Evolutionary conservation across 2,888 invertebrate species (phyloP).

Genomic region (Tortricodes alternella): DNA sequence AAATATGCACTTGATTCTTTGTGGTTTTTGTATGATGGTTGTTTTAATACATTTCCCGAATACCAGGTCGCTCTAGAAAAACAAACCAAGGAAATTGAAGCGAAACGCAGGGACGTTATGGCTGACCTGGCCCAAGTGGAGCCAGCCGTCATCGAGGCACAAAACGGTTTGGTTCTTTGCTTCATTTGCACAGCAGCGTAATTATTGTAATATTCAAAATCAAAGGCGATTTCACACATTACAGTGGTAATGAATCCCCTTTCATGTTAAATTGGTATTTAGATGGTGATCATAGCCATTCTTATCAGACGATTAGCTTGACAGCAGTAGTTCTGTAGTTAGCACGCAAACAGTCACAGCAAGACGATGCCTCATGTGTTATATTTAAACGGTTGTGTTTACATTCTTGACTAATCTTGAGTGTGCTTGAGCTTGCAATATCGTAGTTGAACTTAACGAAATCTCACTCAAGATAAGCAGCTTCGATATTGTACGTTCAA

Average conservation of each 20-base stretch:
- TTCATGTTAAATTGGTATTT: constrained; percentile 26
- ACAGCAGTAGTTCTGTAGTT: constrained; percentile 37
- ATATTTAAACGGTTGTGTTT: constrained; percentile 6
- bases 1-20: neutral
- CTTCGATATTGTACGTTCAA: neutral
- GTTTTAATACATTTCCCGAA: neutral
- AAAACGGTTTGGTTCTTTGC: constrained; percentile 88
- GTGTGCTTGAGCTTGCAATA: neutral
- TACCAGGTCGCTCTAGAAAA: constrained; percentile 86
- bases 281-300: constrained; percentile 31
- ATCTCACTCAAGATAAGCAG: no score
- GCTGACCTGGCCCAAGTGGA: constrained; percentile 98
- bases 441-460: neutral
- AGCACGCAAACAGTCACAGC: constrained; percentile 42
- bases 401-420: neutral
- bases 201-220: neutral
- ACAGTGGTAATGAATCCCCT: neutral
- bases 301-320: constrained; percentile 35
- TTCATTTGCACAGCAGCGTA: constrained; percentile 40
- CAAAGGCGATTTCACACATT: neutral
- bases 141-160: constrained; percentile 99
- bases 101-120: constrained; percentile 97
- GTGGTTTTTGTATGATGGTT: neutral
- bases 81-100: constrained; percentile 96
- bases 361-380: constrained; percentile 42